phyloP scores from a whole-genome alignment of 2,888 invertebrate species.

The Dryobota labecula region DNA sequence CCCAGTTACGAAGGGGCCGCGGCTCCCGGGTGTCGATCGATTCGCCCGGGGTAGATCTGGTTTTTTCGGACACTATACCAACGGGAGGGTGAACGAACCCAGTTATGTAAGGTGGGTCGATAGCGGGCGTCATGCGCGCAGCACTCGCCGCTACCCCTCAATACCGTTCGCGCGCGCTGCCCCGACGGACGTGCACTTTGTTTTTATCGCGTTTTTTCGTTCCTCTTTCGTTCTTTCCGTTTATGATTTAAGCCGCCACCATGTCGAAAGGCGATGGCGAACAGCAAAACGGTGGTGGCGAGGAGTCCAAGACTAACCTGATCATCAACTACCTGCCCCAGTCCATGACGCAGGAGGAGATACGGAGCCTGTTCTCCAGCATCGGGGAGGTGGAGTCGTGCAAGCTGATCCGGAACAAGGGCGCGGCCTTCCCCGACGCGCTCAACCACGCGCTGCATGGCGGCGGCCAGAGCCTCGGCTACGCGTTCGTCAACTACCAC shows the following conservation, averaged over 20 bases:
- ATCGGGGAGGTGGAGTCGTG: constrained; percentile 99
- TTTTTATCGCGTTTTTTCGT: constrained; percentile 90
- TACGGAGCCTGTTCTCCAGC: constrained; percentile 98
- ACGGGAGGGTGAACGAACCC: constrained; percentile 89
- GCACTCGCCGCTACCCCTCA: constrained; percentile 73
- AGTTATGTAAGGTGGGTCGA: constrained; percentile 88
- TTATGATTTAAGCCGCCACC: constrained; percentile 91
- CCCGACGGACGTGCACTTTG: constrained; percentile 88
- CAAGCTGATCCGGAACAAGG: constrained; percentile 99
- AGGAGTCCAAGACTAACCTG: constrained; percentile 99
- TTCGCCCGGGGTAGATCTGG: constrained; percentile 83
- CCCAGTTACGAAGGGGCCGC: constrained; percentile 64
- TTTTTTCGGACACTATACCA: constrained; percentile 90
- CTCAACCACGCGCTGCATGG: constrained; percentile 91
- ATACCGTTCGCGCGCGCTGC: constrained; percentile 88
- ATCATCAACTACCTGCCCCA: constrained; percentile 99
- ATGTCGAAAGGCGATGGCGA: constrained; percentile 97
- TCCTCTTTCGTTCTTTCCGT: constrained; percentile 91
- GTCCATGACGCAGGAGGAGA: constrained; percentile 99
- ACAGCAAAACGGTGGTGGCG: constrained; percentile 96
- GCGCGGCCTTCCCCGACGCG: constrained; percentile 95
- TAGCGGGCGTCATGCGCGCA: constrained; percentile 82
- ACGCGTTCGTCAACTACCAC: constrained; percentile 99
- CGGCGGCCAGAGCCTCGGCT: constrained; percentile 99
- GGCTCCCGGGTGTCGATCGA: constrained; percentile 84